phyloP scores from a whole-genome alignment of 2,113 vertebrate genomes.

The Passer montanus region DNA sequence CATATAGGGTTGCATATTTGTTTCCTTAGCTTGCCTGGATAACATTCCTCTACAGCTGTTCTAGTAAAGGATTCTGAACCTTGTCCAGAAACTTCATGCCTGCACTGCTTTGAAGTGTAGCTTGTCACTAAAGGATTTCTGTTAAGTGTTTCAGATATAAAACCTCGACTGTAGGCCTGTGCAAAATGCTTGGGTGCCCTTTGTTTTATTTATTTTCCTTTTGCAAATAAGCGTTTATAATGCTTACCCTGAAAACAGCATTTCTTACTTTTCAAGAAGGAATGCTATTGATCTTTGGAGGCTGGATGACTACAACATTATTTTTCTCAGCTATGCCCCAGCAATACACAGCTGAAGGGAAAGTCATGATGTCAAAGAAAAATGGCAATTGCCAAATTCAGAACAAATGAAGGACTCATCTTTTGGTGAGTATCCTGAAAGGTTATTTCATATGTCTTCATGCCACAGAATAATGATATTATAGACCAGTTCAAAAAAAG shows the following conservation, averaged over 20 bases:
- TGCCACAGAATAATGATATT: neutral
- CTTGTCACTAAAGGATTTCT: neutral
- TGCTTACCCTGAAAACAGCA: neutral
- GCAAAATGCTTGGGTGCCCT: neutral
- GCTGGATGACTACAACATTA: neutral
- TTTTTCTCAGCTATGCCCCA: neutral
- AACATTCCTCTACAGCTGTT: constrained; percentile 1
- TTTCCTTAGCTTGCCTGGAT: neutral
- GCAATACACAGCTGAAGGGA: neutral
- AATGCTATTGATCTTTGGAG: neutral
- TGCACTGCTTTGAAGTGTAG: neutral
- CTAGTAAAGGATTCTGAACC: neutral
- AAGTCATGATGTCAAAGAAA: neutral
- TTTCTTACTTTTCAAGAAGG: neutral
- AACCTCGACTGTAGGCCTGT: neutral
- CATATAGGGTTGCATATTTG: neutral
- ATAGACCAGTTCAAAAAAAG: neutral
- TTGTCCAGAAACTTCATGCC: neutral
- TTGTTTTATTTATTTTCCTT: neutral
- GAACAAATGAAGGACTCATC: neutral
- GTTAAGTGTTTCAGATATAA: neutral
- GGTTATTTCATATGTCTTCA: neutral
- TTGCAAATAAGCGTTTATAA: neutral
- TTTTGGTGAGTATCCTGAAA: neutral
- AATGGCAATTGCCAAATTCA: neutral